A percentile compares a stretch with the other conserved stretches of the same genome.
phyloP scores from a whole-genome alignment of 2,113 vertebrate genomes.

The Brevimyrus niger region DNA sequence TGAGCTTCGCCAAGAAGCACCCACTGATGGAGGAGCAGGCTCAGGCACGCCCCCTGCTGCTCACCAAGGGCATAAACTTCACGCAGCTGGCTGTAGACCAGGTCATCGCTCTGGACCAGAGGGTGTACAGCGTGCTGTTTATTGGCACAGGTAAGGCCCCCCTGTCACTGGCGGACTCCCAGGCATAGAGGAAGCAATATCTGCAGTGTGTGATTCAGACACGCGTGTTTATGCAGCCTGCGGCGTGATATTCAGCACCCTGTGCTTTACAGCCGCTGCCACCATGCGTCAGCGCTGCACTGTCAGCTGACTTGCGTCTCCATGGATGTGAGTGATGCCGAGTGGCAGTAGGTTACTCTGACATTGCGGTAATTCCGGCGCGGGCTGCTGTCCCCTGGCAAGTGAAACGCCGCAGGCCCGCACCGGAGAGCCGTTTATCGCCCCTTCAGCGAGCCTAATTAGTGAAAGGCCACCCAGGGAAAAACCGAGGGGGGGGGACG shows the following conservation, averaged over 20 bases:
- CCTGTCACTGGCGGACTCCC: background rate
- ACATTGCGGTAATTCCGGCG: background rate
- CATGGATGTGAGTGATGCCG: background rate
- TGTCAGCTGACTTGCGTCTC: background rate
- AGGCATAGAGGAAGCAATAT: background rate
- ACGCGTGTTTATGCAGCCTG: background rate
- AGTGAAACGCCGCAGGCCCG: constrained; percentile 42
- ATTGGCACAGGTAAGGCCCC: constrained; percentile 78
- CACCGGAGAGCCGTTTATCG: constrained; percentile 31
- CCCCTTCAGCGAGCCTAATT: constrained; percentile 54
- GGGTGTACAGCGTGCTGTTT: constrained; percentile 78
- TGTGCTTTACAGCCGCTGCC: background rate
- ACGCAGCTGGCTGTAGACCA: constrained; percentile 80
- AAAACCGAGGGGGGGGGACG: constrained; percentile 45
- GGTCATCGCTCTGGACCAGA: constrained; percentile 65
- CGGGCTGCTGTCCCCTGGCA: background rate
- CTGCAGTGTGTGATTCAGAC: background rate
- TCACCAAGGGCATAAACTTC: constrained; percentile 85
- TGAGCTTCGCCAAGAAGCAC: constrained; percentile 96
- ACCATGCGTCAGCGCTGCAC: background rate
- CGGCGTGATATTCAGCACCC: too few relatives aligned
- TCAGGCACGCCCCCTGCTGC: constrained; percentile 77
- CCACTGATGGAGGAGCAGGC: constrained; percentile 83
- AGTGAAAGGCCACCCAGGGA: constrained; percentile 50
- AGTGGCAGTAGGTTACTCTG: background rate